Conservation (phyloP, 35 echinoderm and acorn worm species). For the Holothuria glaberrima region DNA sequence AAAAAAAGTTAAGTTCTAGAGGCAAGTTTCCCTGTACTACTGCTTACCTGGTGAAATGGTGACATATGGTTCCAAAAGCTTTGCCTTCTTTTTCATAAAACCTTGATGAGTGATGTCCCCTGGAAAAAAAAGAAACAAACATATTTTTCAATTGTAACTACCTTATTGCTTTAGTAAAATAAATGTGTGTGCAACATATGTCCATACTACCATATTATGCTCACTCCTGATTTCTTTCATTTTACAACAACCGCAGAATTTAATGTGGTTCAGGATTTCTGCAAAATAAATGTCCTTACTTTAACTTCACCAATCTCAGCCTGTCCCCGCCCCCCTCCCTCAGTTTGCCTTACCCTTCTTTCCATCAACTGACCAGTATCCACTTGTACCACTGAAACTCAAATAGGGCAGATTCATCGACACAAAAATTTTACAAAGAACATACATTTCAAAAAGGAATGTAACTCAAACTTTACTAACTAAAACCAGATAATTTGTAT, state of each 20-base stretch:
- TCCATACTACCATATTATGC: no score
- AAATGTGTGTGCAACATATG: no score
- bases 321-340: no score
- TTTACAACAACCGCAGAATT: background rate
- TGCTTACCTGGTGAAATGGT: constrained; percentile 18
- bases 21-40: background rate
- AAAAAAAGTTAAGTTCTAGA: no score
- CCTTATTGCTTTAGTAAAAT: background rate
- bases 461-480: no score
- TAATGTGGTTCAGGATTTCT: background rate
- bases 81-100: constrained; percentile 46
- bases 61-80: constrained; percentile 32
- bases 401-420: no score
- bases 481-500: no score
- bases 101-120: constrained; percentile 47
- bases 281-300: background rate
- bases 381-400: no score
- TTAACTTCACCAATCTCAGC: background rate
- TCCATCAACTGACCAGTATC: no score
- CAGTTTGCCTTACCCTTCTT: no score
- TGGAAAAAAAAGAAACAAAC: background rate
- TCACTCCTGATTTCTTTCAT: background rate
- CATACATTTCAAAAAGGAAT: no score
- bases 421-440: no score
- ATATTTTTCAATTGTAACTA: background rate